Conservation (phyloP, 2,888 invertebrate species). For the Ptilodon capucinus region DNA sequence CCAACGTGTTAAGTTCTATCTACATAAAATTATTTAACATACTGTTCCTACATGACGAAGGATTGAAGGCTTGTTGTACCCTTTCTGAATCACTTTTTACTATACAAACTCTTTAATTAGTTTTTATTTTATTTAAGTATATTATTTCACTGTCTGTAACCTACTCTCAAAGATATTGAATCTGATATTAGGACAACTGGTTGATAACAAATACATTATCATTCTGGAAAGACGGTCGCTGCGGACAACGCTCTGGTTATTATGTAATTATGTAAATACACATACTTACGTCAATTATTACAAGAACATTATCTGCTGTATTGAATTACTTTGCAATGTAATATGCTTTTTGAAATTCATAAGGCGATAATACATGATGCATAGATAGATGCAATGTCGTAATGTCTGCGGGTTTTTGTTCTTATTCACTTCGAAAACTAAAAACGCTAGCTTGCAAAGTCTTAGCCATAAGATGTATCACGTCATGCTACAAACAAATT, state of each 20-base stretch:
- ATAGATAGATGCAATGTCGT: not conserved
- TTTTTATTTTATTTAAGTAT: no score
- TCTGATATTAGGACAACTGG: not conserved
- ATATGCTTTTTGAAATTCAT: conserved; percentile 9
- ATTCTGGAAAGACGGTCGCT: conserved; percentile 4
- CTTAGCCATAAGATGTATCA: no score
- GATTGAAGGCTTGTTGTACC: no score
- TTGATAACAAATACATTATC: not conserved
- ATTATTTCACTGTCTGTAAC: no score
- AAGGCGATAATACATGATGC: not conserved
- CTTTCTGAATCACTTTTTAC: no score
- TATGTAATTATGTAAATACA: conserved; percentile 12
- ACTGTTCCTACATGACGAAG: no score
- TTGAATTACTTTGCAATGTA: conserved; percentile 8
- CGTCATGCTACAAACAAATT: not conserved
- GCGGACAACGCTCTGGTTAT: not conserved
- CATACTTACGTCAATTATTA: conserved; percentile 10
- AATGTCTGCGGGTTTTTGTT: not conserved
- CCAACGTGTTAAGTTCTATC: no score
- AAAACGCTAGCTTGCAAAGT: no score
- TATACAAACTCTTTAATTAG: no score
- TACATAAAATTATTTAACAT: no score
- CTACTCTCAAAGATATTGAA: not conserved
- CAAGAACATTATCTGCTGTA: conserved; percentile 6
- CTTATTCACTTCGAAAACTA: no score